Evolutionary conservation across 2,113 vertebrate species (phyloP).

Genomic region (Phylloscopus whistleri): DNA sequence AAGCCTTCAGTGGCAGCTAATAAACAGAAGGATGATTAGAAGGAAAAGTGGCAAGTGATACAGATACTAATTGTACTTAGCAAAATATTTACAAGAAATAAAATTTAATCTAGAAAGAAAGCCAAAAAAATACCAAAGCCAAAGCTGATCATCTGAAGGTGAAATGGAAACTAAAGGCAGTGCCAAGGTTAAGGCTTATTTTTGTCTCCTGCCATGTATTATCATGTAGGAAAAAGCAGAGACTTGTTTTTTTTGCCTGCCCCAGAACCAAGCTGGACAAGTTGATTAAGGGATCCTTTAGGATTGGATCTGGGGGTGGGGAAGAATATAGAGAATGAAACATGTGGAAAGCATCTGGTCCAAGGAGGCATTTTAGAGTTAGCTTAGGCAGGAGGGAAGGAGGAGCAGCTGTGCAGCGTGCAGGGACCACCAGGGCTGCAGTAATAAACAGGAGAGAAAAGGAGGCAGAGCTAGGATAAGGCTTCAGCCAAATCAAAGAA

Average conservation of each 20-base stretch:
- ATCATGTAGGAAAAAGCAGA: background rate
- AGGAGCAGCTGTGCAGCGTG: background rate
- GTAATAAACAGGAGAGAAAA: background rate
- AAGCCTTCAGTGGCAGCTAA: background rate
- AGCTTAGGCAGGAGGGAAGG: background rate
- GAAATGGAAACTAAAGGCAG: background rate
- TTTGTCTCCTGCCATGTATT: background rate
- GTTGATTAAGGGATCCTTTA: background rate
- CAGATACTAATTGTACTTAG: background rate
- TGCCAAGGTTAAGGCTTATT: background rate
- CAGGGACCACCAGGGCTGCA: background rate
- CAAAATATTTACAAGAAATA: background rate
- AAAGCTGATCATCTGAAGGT: background rate
- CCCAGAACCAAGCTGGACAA: background rate
- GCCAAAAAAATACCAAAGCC: background rate
- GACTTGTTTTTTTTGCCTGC: background rate
- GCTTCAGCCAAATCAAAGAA: background rate
- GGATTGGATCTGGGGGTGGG: background rate
- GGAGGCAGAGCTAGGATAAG: background rate
- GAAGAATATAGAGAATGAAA: background rate
- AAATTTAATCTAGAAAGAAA: background rate
- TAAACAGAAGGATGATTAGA: background rate
- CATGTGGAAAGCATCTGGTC: constrained; percentile 35
- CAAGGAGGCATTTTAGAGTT: background rate
- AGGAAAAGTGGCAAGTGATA: background rate